Conservation (phyloP, 2,797 vertebrate species). For the Prionace glauca region DNA sequence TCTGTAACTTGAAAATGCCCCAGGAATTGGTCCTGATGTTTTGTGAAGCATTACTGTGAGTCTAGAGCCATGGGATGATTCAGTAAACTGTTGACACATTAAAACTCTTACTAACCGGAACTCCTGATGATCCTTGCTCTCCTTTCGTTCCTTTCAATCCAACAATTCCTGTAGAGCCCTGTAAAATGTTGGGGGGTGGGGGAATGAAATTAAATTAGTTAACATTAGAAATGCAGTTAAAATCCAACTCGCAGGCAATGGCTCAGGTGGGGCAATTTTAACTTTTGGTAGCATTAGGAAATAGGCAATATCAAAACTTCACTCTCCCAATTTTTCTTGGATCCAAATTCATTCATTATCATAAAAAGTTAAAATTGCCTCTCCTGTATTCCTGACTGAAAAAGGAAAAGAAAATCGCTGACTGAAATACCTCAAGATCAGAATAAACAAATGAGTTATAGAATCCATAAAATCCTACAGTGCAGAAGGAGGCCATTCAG, state of each 20-base stretch:
- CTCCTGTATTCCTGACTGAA: neutral
- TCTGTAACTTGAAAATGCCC: neutral
- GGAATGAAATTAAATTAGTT: slow-evolving; percentile 32
- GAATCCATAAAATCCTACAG: too few species aligned
- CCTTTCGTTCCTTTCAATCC: slow-evolving; percentile 64
- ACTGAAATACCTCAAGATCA: neutral
- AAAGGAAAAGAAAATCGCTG: neutral
- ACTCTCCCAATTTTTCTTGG: neutral
- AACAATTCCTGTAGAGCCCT: slow-evolving; percentile 64
- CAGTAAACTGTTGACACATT: neutral
- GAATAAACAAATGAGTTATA: neutral
- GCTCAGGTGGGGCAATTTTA: neutral
- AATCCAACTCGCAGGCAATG: neutral
- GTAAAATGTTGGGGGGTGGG: slow-evolving; percentile 37
- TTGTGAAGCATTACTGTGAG: too few species aligned
- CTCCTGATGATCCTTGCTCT: slow-evolving; percentile 59
- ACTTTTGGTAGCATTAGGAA: neutral
- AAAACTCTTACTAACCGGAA: slow-evolving; percentile 54
- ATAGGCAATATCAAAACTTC: neutral
- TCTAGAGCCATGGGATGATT: neutral
- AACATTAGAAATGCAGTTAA: neutral
- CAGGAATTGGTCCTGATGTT: neutral
- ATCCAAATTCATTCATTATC: neutral
- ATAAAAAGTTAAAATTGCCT: neutral
- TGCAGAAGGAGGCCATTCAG: too few species aligned